Conservation (phyloP, 2,113 vertebrate species). For the Microcebus lehilahytsara region DNA sequence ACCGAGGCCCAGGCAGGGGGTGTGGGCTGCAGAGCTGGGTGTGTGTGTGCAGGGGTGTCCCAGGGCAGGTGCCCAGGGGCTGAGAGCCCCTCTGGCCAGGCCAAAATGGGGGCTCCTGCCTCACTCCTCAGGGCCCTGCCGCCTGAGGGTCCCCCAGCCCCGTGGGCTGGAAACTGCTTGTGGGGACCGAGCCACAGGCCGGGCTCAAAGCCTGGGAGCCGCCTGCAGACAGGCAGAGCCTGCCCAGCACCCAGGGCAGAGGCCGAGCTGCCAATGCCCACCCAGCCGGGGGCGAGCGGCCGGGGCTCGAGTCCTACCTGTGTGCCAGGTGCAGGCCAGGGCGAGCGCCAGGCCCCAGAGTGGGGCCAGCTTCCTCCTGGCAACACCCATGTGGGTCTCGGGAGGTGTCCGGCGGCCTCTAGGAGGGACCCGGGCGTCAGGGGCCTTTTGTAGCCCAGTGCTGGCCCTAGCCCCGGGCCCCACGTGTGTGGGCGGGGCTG, state of each 20-base stretch:
- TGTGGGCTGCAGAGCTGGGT: rapidly evolving
- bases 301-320: constrained; percentile 77
- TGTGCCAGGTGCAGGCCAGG: constrained; percentile 67
- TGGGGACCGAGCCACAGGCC: rapidly evolving
- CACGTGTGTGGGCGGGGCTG: constrained; percentile 79
- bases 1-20: not conserved
- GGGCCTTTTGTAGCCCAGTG: constrained; percentile 83
- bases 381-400: constrained; percentile 75
- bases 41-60: not conserved
- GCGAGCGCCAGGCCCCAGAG: constrained; percentile 82
- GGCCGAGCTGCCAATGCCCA: rapidly evolving
- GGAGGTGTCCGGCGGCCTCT: constrained; percentile 69
- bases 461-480: constrained; percentile 78
- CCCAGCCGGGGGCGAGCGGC: rapidly evolving
- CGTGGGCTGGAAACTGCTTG: rapidly evolving
- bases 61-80: too few species aligned
- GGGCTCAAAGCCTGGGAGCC: rapidly evolving
- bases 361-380: constrained; percentile 66
- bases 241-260: not conserved
- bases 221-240: rapidly evolving
- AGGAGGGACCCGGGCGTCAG: constrained; percentile 59
- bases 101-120: not conserved
- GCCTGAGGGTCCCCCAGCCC: not conserved
- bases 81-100: not conserved
- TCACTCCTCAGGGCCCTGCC: too few species aligned